phyloP scores from a whole-genome alignment of 2,888 invertebrate genomes.

The Eupeodes latifasciatus region DNA sequence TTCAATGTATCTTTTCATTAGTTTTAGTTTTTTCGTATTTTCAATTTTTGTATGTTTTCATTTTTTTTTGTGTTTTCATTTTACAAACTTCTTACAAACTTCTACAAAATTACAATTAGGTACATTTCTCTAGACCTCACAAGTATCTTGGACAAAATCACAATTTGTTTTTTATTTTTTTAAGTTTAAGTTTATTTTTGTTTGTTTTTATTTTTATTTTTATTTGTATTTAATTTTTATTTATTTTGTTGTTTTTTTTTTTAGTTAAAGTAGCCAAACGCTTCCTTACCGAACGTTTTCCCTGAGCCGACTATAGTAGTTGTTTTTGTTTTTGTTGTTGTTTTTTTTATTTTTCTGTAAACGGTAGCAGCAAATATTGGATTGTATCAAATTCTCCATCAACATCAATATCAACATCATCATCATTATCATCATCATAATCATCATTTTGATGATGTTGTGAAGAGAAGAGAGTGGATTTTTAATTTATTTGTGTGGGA shows the following conservation, averaged over 20 bases:
- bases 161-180: constrained; percentile 65
- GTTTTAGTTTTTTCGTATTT: constrained; percentile 33
- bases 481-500: constrained; percentile 68
- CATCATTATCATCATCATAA: background rate
- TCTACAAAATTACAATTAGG: constrained; percentile 76
- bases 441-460: constrained; percentile 4
- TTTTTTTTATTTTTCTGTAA: constrained; percentile 56
- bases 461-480: constrained; percentile 34
- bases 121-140: constrained; percentile 74
- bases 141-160: constrained; percentile 76
- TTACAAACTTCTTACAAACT: constrained; percentile 64
- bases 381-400: constrained; percentile 73
- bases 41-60: constrained; percentile 32
- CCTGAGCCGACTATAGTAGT: constrained; percentile 77
- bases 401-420: background rate
- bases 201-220: background rate
- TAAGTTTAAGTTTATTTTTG: constrained; percentile 33
- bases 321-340: constrained; percentile 60
- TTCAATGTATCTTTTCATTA: constrained; percentile 58
- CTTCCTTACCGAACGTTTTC: constrained; percentile 75
- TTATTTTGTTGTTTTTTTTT: constrained; percentile 59
- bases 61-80: constrained; percentile 35
- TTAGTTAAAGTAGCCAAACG: constrained; percentile 74
- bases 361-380: constrained; percentile 76
- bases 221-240: background rate